Conservation (phyloP, 2,113 vertebrate genomes). For the Brienomyrus brachyistius region DNA sequence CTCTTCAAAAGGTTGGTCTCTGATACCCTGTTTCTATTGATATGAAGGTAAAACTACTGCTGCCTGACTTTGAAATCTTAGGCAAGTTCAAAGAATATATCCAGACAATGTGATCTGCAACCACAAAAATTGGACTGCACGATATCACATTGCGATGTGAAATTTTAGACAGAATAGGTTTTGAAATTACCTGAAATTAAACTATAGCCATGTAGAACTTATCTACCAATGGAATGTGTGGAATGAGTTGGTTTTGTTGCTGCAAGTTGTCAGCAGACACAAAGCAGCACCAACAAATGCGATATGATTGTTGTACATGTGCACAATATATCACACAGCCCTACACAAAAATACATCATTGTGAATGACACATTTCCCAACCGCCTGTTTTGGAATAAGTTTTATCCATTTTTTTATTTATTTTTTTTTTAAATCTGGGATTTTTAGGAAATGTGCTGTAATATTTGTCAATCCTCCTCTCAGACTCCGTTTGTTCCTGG, state of each 20-base stretch:
- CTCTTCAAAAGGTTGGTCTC: constrained; percentile 83
- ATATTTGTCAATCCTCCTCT: background rate
- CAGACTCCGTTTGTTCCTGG: constrained; percentile 19
- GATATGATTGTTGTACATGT: background rate
- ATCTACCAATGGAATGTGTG: background rate
- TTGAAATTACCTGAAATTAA: background rate
- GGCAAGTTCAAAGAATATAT: background rate
- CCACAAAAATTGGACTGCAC: background rate
- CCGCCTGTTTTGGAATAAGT: background rate
- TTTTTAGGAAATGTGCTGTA: background rate
- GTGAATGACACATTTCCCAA: background rate
- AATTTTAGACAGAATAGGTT: background rate
- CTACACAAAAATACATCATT: background rate
- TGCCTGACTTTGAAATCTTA: background rate
- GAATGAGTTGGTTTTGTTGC: background rate
- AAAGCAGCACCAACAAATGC: background rate
- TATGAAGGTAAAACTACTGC: background rate
- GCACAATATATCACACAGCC: background rate
- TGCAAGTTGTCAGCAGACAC: background rate
- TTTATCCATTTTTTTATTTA: background rate
- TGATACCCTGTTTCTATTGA: background rate
- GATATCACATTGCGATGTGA: background rate
- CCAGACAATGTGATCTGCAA: background rate
- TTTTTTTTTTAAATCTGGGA: background rate
- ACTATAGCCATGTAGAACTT: background rate